Evolutionary conservation across 2,888 invertebrate genomes (phyloP).

Genomic region (Chloromyia formosa): DNA sequence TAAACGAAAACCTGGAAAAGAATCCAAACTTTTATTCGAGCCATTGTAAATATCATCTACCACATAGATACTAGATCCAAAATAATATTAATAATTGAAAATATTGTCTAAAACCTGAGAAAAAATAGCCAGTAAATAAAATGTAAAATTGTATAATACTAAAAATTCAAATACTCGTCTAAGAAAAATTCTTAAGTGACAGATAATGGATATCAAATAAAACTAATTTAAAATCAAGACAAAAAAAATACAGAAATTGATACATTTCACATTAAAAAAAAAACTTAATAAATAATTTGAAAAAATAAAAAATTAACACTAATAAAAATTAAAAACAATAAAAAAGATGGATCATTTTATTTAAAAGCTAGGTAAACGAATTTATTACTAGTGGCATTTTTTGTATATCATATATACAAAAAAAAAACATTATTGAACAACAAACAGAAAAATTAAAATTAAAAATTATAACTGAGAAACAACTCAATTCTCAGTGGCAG

Average conservation of each 20-base stretch:
- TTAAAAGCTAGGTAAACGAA: slow-evolving; percentile 45
- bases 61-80: neutral
- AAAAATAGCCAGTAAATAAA: too few species aligned
- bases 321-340: slow-evolving; percentile 29
- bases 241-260: too few species aligned
- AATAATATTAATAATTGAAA: too few species aligned
- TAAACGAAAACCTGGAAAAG: too few species aligned
- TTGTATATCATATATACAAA: slow-evolving; percentile 52
- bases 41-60: neutral
- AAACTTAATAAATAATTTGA: slow-evolving; percentile 5
- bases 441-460: slow-evolving; percentile 27
- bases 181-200: too few species aligned
- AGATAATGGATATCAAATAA: too few species aligned
- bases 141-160: too few species aligned
- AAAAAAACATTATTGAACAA: slow-evolving; percentile 30
- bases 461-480: slow-evolving; percentile 42
- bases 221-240: too few species aligned
- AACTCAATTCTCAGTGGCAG: too few species aligned
- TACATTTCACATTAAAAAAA: too few species aligned
- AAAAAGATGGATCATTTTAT: slow-evolving; percentile 36
- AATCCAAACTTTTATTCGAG: slow-evolving; percentile 1
- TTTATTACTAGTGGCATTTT: slow-evolving; percentile 44
- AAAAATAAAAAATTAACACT: slow-evolving; percentile 18
- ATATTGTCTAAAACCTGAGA: too few species aligned
- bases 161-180: too few species aligned